Percentiles rank a stretch among this genome's conserved stretches.
phyloP scores from a whole-genome alignment of 1,140 invertebrate genomes.

The Trichonephila clavata region DNA sequence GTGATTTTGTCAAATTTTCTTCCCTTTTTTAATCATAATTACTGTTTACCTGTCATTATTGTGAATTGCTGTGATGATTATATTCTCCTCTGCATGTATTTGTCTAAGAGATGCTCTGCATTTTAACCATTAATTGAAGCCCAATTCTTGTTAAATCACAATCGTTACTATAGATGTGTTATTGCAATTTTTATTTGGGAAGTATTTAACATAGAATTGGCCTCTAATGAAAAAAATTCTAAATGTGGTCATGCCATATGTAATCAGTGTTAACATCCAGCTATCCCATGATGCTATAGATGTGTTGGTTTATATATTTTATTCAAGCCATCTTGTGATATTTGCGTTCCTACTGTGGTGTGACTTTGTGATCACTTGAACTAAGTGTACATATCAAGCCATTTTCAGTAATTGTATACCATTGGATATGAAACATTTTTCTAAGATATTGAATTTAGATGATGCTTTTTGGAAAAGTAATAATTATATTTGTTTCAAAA shows the following conservation, averaged over 20 bases:
- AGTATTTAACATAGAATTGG: background rate
- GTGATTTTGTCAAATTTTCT: no score
- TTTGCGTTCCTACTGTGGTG: constrained; percentile 65
- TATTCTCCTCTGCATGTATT: background rate
- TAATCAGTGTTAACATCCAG: background rate
- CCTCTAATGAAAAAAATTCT: no score
- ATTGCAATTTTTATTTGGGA: background rate
- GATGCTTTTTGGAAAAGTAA: constrained; percentile 1
- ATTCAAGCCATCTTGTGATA: constrained; percentile 63
- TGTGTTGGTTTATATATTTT: constrained; percentile 23
- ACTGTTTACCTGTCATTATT: background rate
- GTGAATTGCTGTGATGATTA: background rate
- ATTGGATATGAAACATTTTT: background rate
- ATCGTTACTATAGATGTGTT: background rate
- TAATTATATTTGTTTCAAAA: no score
- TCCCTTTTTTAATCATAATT: background rate
- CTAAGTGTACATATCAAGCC: constrained; percentile 65
- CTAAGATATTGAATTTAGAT: background rate
- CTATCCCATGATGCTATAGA: background rate
- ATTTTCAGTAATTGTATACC: background rate
- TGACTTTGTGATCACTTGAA: constrained; percentile 51
- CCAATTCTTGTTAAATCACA: background rate
- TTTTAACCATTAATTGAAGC: background rate
- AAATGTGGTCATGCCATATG: no score
- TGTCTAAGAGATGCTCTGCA: background rate